Conservation (phyloP, 2,797 vertebrate genomes). For the Megalops cyprinoides region DNA sequence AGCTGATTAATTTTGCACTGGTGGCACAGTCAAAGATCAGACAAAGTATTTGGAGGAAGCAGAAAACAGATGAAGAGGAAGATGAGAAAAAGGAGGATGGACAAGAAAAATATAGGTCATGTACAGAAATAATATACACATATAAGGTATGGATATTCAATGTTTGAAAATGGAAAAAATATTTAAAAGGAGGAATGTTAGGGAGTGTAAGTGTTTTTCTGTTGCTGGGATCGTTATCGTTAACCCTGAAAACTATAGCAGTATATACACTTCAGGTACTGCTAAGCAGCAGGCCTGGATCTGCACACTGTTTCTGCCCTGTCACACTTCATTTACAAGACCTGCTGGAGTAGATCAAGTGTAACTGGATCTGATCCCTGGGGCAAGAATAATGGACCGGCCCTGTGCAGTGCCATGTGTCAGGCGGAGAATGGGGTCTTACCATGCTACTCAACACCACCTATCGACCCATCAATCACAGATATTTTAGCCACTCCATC, state of each 20-base stretch:
- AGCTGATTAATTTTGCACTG: background rate
- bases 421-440: background rate
- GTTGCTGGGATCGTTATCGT: background rate
- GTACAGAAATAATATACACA: background rate
- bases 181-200: background rate
- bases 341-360: conserved; percentile 9
- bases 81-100: background rate
- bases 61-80: background rate
- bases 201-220: background rate
- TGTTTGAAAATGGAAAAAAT: background rate
- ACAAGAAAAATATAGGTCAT: background rate
- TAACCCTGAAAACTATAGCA: background rate
- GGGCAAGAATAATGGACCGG: conserved; percentile 6
- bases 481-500: conserved; percentile 7
- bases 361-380: conserved; percentile 3
- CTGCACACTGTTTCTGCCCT: background rate
- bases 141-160: background rate
- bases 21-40: no score
- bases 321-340: background rate
- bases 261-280: background rate
- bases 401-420: background rate
- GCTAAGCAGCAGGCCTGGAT: background rate
- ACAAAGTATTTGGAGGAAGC: background rate
- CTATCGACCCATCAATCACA: background rate
- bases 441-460: background rate